Evolutionary conservation across 2,888 invertebrate genomes (phyloP).

Genomic region (Drosophila mulleri): DNA sequence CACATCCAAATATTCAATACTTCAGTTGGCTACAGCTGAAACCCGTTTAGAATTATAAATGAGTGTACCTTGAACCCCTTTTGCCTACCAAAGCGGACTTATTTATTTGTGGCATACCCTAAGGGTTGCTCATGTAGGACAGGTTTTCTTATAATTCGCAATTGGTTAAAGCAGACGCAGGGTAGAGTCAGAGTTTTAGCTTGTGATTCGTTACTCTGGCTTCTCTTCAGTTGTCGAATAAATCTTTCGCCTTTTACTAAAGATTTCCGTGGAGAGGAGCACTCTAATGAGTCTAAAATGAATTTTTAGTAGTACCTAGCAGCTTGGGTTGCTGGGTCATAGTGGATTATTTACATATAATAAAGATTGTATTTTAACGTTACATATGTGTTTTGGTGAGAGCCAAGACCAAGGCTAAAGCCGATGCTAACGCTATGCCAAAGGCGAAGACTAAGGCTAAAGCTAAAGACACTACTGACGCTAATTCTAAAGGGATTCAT

Average conservation of each 20-base stretch:
- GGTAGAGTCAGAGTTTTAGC: background rate
- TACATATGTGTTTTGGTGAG: no score
- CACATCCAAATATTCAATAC: fast-evolving
- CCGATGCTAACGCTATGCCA: no score
- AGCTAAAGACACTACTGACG: no score
- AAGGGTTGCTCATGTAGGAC: background rate
- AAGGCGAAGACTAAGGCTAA: no score
- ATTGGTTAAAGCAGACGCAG: background rate
- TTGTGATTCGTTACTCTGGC: slow-evolving; percentile 3
- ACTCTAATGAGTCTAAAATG: slow-evolving; percentile 41
- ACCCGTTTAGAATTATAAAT: slow-evolving; percentile 23
- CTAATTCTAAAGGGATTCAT: no score
- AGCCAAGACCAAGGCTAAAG: no score
- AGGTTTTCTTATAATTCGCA: slow-evolving; percentile 7
- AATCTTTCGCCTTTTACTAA: slow-evolving; percentile 53
- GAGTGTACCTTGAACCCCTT: background rate
- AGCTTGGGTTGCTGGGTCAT: slow-evolving; percentile 20
- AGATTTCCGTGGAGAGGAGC: slow-evolving; percentile 51
- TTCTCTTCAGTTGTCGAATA: slow-evolving; percentile 51
- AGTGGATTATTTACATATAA: no score
- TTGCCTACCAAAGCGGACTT: no score
- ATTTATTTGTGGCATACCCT: no score
- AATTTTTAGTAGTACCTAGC: slow-evolving; percentile 29
- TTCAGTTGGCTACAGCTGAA: background rate
- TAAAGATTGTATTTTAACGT: no score